phyloP scores from a whole-genome alignment of 2,797 vertebrate genomes.

The Notolepis coatsorum region DNA sequence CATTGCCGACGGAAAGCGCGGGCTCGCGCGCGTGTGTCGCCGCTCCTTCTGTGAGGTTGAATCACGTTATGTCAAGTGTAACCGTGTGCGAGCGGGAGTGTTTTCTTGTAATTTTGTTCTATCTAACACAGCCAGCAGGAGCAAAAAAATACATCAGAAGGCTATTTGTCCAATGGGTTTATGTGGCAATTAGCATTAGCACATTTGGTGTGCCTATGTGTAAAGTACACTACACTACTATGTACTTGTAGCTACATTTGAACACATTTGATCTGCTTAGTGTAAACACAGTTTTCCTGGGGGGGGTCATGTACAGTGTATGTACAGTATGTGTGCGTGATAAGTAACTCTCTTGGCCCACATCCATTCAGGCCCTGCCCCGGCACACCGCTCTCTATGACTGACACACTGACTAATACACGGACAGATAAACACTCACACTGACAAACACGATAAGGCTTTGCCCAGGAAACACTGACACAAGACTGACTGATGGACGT shows the following conservation, averaged over 20 bases:
- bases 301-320: neutral
- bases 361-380: constrained; percentile 49
- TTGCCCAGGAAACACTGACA: constrained; percentile 68
- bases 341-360: constrained; percentile 34
- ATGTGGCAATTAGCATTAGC: too few relatives aligned
- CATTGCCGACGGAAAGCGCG: constrained; percentile 13
- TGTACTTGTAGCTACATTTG: too few relatives aligned
- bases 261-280: too few relatives aligned
- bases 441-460: constrained; percentile 78
- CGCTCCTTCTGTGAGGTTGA: constrained; percentile 46
- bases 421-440: constrained; percentile 72
- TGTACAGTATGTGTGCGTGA: constrained; percentile 34
- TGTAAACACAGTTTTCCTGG: too few relatives aligned
- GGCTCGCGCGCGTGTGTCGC: constrained; percentile 1
- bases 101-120: too few relatives aligned
- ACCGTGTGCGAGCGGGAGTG: too few relatives aligned
- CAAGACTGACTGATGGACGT: constrained; percentile 79
- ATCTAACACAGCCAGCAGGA: too few relatives aligned
- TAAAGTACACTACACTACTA: too few relatives aligned
- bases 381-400: constrained; percentile 58
- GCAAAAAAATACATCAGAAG: too few relatives aligned
- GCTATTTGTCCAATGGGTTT: too few relatives aligned
- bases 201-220: too few relatives aligned
- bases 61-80: constrained; percentile 34
- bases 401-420: constrained; percentile 73